phyloP scores from a whole-genome alignment of 2,888 invertebrate species.

The Ferdinandea cuprea region DNA sequence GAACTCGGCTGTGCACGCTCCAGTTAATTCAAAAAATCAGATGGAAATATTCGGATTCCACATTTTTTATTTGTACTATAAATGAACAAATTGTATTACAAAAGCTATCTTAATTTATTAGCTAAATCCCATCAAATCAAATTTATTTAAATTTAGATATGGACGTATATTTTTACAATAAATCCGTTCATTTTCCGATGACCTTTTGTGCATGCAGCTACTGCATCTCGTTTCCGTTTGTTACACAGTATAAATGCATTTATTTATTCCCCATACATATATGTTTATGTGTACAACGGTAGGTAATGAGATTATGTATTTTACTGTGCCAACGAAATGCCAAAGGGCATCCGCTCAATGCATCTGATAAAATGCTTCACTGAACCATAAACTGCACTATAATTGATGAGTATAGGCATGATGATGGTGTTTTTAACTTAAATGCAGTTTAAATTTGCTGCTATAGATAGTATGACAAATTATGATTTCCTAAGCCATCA shows the following conservation, averaged over 20 bases:
- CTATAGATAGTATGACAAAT: neutral
- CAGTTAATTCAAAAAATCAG: too few species aligned
- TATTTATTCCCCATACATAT: too few species aligned
- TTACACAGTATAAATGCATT: slow-evolving; percentile 12
- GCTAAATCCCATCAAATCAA: too few species aligned
- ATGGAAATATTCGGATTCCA: too few species aligned
- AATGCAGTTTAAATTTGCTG: slow-evolving; percentile 29
- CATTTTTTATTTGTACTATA: too few species aligned
- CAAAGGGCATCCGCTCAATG: slow-evolving; percentile 49
- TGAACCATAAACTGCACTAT: slow-evolving; percentile 65
- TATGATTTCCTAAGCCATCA: neutral
- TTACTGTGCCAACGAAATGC: slow-evolving; percentile 34
- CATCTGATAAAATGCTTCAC: slow-evolving; percentile 63
- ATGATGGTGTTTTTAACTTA: neutral
- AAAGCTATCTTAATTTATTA: too few species aligned
- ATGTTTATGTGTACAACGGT: neutral
- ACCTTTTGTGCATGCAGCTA: neutral
- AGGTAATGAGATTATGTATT: slow-evolving; percentile 13
- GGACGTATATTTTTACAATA: too few species aligned
- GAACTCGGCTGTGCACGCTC: too few species aligned
- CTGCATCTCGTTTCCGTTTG: neutral
- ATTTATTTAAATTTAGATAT: too few species aligned
- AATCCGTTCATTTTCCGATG: neutral
- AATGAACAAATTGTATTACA: too few species aligned
- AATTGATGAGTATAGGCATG: slow-evolving; percentile 40